Evolutionary conservation across 2,797 vertebrate species (phyloP), one percentile per base, ranked within the genome.

Genomic region (Parauchenoglanis ngamensis): DNA sequence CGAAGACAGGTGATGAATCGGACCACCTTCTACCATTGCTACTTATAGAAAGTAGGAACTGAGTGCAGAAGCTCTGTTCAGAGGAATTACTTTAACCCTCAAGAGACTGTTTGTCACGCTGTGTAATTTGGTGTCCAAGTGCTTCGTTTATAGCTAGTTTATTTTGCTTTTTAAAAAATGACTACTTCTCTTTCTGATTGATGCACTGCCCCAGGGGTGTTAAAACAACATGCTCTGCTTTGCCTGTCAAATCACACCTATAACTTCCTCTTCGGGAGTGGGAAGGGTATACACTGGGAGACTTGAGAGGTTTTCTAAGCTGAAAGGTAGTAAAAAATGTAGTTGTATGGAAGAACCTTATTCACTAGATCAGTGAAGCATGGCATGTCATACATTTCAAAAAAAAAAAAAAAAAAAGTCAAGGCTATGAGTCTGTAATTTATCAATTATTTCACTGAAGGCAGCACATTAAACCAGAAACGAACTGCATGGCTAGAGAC

Each of bases 1-100:
- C 89, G 87, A 96, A 5, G 96, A 97, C 93, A 95, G 97, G 98
- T 99, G 92, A 94, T 94, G 87, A 84, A 59, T 79, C 19, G 17
- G 3, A 44, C 28, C 17, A 57, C 21, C 44, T 23, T 52, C 28
- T 86, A 25, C n/a, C 12, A 25, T 59, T 75, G n/a, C 25, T n/a
- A 75, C 40, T 80, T 70, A 46, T 76, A 63, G 80, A 82, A 67
- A 88, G 40, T 19, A 52, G 65, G 0, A 52, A 86, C 81, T 35
- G 70, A 35, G 19, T 63, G 13, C 21, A 25, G 52, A 54, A 78
- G 52, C 11, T 57, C 31, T 79, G 19, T 57, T 28, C 25, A 75
- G 40, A n/a, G 35, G 35, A 81, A 63, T 21, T 65, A 4, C 57
- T 63, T 65, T 8, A 80, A 73, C 25, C 44, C 13, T 28, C 44